Base-by-base conservation (phyloP, 2,888 invertebrate species). In the Dicranocentrus wangi region DNA sequence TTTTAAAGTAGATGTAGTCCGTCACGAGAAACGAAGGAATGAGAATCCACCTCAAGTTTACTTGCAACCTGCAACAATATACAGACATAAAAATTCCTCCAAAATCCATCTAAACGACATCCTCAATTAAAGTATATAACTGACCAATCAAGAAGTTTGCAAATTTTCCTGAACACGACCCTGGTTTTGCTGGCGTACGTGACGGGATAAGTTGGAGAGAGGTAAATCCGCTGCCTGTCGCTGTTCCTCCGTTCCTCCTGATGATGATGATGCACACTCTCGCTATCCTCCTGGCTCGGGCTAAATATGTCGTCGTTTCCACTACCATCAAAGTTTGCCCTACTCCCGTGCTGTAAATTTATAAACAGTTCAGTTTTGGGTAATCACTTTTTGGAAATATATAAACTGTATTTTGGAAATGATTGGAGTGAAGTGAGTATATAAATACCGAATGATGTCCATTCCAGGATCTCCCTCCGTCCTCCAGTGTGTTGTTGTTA, bases 1-100 rank as follows among this genome's bases (percentile, higher is more conserved):
- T 28, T 28, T 68, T 66, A 21, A 81, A 81, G 66, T 76, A 81
- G 7, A 75, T 58, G 47, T 47, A 71, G 55, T 81, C 81, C 13
- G 76, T 58, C 1, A 76, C 1, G 1, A 76, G 53, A 19, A 81
- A 81, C 13, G 21, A 1, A 1, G 17, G 19, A 1, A 76, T 25
- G 25, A 81, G 23, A 2, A 76, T 60, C 81, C 81, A 81, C 25
- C 60, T 63, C 10, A 66, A 15, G 32, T 71, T 15, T n/a, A 60
- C 66, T 21, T 39, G 66, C 0, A 81, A 13, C 55, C 81, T 81
- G 27, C 13, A 32, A 60, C 2, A 13, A 3, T 47, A 2, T 15
- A n/a, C 5, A 47, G n/a, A 10, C 13, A 47, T 47, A 47, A 47
- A 47, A 47, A 15, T n/a, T 47, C n/a, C 5, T 39, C 13, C 13